A percentile compares a stretch with the other conserved stretches of the same genome.
Evolutionary conservation across 2,113 vertebrate species (phyloP).

Genomic region (Nesogale talazaci): DNA sequence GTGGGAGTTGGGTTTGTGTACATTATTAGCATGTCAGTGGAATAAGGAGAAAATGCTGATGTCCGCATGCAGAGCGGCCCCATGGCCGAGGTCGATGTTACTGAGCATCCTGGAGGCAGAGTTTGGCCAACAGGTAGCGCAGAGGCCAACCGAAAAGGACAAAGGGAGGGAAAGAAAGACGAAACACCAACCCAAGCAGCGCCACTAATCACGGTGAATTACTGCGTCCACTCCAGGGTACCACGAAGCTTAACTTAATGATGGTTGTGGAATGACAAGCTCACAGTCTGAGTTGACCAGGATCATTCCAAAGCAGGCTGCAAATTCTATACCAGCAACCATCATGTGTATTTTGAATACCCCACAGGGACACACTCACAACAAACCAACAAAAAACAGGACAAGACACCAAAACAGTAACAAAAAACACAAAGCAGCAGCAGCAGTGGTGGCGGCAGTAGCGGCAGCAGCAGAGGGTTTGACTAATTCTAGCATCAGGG

Average conservation of each 20-base stretch:
- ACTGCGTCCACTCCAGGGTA: slow-evolving; percentile 34
- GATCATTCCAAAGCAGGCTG: slow-evolving; percentile 45
- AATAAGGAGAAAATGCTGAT: slow-evolving; percentile 22
- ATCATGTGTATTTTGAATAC: slow-evolving; percentile 50
- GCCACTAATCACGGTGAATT: slow-evolving; percentile 49
- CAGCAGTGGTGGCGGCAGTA: no score
- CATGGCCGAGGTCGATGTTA: slow-evolving; percentile 54
- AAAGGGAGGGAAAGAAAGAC: slow-evolving; percentile 49
- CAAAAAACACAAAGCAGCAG: no score
- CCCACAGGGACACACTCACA: background rate
- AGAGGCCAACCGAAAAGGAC: slow-evolving; percentile 34
- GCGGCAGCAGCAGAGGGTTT: slow-evolving; percentile 2
- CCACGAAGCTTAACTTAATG: slow-evolving; percentile 51
- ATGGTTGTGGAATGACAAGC: slow-evolving; percentile 59
- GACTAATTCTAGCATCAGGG: slow-evolving; percentile 80
- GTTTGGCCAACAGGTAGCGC: slow-evolving; percentile 52
- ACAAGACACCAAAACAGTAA: background rate
- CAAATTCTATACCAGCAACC: slow-evolving; percentile 64
- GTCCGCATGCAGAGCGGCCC: background rate
- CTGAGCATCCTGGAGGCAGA: background rate
- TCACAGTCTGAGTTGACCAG: slow-evolving; percentile 49
- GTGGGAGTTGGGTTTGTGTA: slow-evolving; percentile 11
- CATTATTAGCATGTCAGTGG: slow-evolving; percentile 57
- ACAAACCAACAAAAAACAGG: slow-evolving; percentile 25
- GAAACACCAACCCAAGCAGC: slow-evolving; percentile 51